phyloP scores from a whole-genome alignment of 2,113 vertebrate species.

The Sceloporus undulatus region DNA sequence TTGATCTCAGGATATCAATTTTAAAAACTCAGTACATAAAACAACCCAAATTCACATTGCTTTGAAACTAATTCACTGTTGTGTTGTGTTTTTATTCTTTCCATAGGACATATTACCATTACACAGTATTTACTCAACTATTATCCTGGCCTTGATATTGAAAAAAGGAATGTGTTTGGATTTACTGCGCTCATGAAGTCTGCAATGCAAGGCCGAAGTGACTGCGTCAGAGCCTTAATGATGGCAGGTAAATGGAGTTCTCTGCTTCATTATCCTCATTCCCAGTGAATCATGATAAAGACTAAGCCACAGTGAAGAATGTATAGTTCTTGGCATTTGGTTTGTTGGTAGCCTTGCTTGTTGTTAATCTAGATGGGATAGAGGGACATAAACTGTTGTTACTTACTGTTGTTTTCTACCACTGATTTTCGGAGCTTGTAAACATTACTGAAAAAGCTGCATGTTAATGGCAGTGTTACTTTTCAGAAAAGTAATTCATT shows the following conservation, averaged over 20 bases:
- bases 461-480: not conserved
- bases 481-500: no score
- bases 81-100: conserved; percentile 14
- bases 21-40: not conserved
- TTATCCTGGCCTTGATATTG: conserved; percentile 90
- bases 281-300: conserved; percentile 2
- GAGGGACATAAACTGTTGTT: not conserved
- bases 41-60: not conserved
- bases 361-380: not conserved
- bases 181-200: conserved; percentile 98
- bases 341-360: not conserved
- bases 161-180: conserved; percentile 91
- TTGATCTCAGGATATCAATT: not conserved
- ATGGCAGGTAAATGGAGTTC: conserved; percentile 85
- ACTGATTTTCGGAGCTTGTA: conserved; percentile 1
- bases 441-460: not conserved
- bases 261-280: conserved; percentile 6
- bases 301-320: not conserved
- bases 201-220: conserved; percentile 91
- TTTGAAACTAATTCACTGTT: not conserved
- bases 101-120: conserved; percentile 91
- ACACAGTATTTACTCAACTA: conserved; percentile 96
- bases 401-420: not conserved
- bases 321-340: not conserved
- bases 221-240: conserved; percentile 93